Conservation (phyloP, 1,140 invertebrate genomes). For the Zaprionus africanus region DNA sequence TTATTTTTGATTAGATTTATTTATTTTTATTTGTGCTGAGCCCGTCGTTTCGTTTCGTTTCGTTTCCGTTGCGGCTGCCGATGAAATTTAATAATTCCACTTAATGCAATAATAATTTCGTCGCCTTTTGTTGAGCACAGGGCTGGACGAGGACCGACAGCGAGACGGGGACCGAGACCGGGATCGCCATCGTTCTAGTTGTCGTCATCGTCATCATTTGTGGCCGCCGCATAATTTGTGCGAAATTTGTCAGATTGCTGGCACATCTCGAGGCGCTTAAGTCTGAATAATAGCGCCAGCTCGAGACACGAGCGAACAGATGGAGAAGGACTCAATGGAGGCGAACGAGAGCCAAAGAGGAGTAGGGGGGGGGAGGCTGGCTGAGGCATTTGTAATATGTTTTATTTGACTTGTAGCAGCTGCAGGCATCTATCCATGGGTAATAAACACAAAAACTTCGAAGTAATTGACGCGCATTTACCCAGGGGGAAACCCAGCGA, state of each 20-base stretch:
- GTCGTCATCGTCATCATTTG: conserved; percentile 71
- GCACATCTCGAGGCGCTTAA: conserved; percentile 69
- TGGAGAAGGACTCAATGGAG: background rate
- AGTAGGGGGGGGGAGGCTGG: background rate
- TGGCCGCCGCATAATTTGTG: conserved; percentile 78
- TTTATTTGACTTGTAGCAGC: conserved; percentile 81
- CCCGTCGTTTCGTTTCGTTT: conserved; percentile 48
- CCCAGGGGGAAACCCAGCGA: conserved; percentile 6
- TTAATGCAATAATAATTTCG: conserved; percentile 83
- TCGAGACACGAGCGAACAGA: background rate
- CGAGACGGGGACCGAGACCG: background rate
- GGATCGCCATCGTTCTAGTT: conserved; percentile 19
- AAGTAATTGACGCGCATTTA: conserved; percentile 49
- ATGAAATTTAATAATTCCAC: conserved; percentile 83
- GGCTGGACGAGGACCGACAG: background rate
- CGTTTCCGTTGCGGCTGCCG: conserved; percentile 52
- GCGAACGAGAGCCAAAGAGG: background rate
- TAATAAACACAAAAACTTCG: conserved; percentile 61
- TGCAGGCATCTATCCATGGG: conserved; percentile 63
- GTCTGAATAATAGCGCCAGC: conserved; percentile 66
- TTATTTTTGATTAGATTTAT: conserved; percentile 83
- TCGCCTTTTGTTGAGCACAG: conserved; percentile 50
- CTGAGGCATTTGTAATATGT: conserved; percentile 75
- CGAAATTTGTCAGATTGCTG: conserved; percentile 82
- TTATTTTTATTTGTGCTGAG: conserved; percentile 80